A percentile compares a stretch with the other conserved stretches of the same genome.
Conservation (phyloP, 1,140 invertebrate species). For the Contarinia nasturtii region DNA sequence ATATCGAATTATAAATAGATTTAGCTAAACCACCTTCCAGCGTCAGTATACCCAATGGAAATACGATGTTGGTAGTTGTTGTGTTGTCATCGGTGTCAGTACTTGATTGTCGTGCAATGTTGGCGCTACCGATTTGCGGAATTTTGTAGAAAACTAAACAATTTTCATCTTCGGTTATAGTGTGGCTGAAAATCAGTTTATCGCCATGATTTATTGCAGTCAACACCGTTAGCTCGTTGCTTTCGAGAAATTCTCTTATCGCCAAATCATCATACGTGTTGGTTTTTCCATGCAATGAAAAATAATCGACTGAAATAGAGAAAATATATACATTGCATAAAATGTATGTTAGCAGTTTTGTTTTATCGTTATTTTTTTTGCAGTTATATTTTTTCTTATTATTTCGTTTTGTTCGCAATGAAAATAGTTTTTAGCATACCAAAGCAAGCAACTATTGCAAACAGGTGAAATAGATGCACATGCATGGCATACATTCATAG, state of each 20-base stretch:
- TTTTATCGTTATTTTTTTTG: not conserved
- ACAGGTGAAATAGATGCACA: no score
- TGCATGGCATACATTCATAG: no score
- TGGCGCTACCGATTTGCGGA: constrained; percentile 14
- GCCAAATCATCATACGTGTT: not conserved
- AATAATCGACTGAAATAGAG: not conserved
- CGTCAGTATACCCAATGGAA: constrained; percentile 20
- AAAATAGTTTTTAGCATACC: no score
- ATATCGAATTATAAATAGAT: constrained; percentile 26
- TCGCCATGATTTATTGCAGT: constrained; percentile 18
- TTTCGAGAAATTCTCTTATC: constrained; percentile 22
- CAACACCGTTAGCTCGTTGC: constrained; percentile 22
- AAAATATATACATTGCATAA: not conserved
- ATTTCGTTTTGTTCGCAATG: no score
- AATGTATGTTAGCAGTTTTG: not conserved
- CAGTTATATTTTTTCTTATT: not conserved
- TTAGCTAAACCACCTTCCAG: constrained; percentile 24
- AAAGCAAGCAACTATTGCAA: no score
- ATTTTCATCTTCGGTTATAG: constrained; percentile 21
- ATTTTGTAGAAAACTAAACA: constrained; percentile 24
- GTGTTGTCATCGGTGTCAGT: no score
- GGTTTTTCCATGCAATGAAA: not conserved
- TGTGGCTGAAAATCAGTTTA: constrained; percentile 23
- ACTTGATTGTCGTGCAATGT: not conserved
- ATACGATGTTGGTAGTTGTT: no score